Evolutionary conservation across 2,797 vertebrate species (phyloP).

Genomic region (Dendrocincla fuliginosa): DNA sequence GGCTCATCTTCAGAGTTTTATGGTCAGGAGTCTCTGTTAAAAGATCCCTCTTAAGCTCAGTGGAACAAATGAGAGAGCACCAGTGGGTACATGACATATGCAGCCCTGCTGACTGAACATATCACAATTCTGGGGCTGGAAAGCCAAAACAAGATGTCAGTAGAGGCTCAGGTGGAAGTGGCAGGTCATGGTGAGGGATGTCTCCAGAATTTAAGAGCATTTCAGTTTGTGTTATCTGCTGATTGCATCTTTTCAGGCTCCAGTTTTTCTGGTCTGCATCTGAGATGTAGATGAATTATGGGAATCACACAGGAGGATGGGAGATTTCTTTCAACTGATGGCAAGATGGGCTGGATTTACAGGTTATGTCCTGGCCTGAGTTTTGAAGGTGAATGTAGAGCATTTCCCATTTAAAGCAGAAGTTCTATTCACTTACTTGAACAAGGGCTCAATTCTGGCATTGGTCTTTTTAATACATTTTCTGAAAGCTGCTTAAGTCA

Average conservation of each 20-base stretch:
- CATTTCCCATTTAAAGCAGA: background rate
- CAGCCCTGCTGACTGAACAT: background rate
- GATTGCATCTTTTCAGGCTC: background rate
- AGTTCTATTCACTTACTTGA: background rate
- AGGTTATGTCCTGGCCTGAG: background rate
- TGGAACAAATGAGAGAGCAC: background rate
- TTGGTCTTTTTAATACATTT: background rate
- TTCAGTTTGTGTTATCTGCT: background rate
- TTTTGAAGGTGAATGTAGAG: background rate
- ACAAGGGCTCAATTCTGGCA: background rate
- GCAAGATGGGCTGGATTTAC: background rate
- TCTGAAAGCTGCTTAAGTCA: background rate
- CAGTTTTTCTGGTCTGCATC: background rate
- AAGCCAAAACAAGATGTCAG: background rate
- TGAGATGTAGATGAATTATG: background rate
- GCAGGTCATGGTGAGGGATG: background rate
- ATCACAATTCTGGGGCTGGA: background rate
- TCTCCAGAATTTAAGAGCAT: background rate
- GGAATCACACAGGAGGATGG: background rate
- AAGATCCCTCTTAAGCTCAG: background rate
- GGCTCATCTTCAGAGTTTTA: background rate
- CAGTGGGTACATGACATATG: rapidly evolving
- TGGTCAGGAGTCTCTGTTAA: background rate
- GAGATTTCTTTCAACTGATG: background rate
- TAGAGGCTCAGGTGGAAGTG: background rate